Conservation (phyloP, 2,797 vertebrate species). For the Valencia hispanica region DNA sequence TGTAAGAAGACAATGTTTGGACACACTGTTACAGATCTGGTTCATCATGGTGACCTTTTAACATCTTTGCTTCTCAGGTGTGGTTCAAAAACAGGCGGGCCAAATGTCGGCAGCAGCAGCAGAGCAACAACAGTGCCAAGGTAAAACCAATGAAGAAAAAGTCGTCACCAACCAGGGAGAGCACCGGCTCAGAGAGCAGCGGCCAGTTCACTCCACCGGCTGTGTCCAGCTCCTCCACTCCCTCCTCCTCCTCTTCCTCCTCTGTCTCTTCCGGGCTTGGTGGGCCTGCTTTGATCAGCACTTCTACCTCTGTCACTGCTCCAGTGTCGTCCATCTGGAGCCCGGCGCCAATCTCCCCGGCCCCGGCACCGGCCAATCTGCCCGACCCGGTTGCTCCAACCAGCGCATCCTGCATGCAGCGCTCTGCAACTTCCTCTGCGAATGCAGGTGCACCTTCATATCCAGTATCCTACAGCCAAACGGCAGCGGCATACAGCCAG, state of each 20-base stretch:
- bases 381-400: conserved; percentile 83
- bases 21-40: no score
- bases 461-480: conserved; percentile 90
- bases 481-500: conserved; percentile 88
- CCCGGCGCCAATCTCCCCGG: conserved; percentile 92
- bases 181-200: conserved; percentile 93
- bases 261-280: conserved; percentile 62
- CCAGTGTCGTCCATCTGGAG: conserved; percentile 96
- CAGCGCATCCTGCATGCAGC: conserved; percentile 93
- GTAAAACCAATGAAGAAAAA: conserved; percentile 94
- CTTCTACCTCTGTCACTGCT: conserved; percentile 76
- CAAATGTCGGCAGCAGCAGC: conserved; percentile 93
- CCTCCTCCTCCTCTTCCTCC: conserved; percentile 78
- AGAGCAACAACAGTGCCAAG: conserved; percentile 85
- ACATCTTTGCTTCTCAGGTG: conserved; percentile 80
- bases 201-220: conserved; percentile 93
- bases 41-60: not conserved
- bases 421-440: conserved; percentile 75
- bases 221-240: conserved; percentile 86
- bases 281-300: conserved; percentile 65
- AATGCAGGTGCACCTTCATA: conserved; percentile 80
- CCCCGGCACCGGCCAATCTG: conserved; percentile 79
- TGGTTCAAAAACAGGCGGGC: conserved; percentile 98
- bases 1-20: not conserved
- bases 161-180: conserved; percentile 89